These are phyloP conservation scores for Anoura caudifer DNA, from an alignment of 2,113 vertebrate species.

Conservation along the genomic window DNA sequence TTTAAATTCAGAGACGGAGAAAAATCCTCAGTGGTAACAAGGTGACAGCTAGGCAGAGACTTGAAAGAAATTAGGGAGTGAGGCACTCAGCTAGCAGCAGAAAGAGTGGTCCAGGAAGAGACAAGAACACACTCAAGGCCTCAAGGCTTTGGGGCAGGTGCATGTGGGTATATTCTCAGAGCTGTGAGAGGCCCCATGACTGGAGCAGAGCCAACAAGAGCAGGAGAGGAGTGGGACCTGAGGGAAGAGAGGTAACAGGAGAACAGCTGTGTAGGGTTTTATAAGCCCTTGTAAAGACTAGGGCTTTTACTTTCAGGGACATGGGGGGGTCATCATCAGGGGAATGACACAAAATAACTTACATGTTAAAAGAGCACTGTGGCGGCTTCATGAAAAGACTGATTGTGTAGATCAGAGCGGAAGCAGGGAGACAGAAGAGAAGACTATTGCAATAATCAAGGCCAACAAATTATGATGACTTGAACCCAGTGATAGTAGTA, in stretches of 20 bases:
- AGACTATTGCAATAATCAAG: neutral
- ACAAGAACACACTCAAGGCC: neutral
- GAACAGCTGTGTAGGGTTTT: neutral
- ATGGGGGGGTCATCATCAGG: neutral
- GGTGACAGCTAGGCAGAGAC: neutral
- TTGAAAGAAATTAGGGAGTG: neutral
- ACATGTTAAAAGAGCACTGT: neutral
- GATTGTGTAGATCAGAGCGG: neutral
- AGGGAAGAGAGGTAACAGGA: neutral
- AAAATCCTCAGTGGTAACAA: neutral
- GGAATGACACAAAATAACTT: neutral
- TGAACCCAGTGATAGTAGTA: neutral
- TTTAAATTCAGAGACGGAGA: neutral
- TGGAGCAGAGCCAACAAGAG: neutral
- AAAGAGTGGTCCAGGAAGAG: neutral
- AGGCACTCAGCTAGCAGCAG: neutral
- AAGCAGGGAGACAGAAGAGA: neutral
- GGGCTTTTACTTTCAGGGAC: neutral
- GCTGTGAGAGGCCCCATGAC: neutral
- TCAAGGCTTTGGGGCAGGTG: neutral
- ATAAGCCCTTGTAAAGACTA: neutral
- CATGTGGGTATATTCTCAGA: neutral
- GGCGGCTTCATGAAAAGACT: neutral
- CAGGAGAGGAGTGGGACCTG: neutral
- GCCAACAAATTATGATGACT: neutral